Conservation (phyloP, 2,797 vertebrate genomes). For the Sebastes matsubarae region DNA sequence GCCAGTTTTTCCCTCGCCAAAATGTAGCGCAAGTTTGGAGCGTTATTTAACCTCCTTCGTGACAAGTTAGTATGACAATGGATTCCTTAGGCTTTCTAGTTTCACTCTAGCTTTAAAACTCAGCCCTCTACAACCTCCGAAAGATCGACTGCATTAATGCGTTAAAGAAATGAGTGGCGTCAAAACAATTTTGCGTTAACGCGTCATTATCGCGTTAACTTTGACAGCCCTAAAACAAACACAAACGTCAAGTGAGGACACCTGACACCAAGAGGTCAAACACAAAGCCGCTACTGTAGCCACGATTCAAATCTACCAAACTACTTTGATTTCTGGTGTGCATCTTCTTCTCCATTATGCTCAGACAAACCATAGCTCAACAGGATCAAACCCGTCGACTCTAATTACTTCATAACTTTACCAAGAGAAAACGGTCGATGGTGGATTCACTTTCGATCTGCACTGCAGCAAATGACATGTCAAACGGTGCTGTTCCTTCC, state of each 20-base stretch:
- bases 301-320: not conserved
- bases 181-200: no score
- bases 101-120: no score
- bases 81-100: no score
- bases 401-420: not conserved
- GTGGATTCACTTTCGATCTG: not conserved
- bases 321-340: not conserved
- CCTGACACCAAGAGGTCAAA: constrained; percentile 16
- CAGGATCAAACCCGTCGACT: not conserved
- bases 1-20: no score
- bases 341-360: not conserved
- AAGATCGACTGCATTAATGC: no score
- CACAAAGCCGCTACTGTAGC: not conserved
- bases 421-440: not conserved
- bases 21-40: no score
- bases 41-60: no score
- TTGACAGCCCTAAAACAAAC: not conserved
- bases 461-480: not conserved
- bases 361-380: not conserved
- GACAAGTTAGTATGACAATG: no score
- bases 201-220: no score
- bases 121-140: no score
- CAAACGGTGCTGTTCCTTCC: not conserved
- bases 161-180: no score
- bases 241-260: constrained; percentile 15